phyloP scores from a whole-genome alignment of 2,888 invertebrate species.

The Oithona nana region DNA sequence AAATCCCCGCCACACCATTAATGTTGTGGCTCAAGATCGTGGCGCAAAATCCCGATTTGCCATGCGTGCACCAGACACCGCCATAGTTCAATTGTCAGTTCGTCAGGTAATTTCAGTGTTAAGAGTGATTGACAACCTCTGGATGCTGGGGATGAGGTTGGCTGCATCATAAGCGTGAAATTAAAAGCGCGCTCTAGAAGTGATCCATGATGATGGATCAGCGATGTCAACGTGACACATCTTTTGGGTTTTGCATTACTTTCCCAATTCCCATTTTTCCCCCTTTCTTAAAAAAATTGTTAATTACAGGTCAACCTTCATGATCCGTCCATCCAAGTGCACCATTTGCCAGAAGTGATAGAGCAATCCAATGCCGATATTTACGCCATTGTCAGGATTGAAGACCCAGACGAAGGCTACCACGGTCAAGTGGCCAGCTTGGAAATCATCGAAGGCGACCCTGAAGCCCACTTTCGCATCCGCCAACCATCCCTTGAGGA shows the following conservation, averaged over 20 bases:
- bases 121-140: neutral
- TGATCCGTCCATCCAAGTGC: constrained; percentile 62
- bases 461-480: constrained; percentile 68
- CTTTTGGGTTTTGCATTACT: neutral
- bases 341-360: constrained; percentile 54
- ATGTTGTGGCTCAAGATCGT: constrained; percentile 66
- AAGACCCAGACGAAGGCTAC: constrained; percentile 59
- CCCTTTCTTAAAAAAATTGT: no score
- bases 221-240: neutral
- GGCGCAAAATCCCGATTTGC: constrained; percentile 41
- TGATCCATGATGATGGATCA: neutral
- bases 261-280: no score
- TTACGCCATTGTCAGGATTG: constrained; percentile 69
- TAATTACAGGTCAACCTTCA: constrained; percentile 54
- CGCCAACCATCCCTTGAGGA: constrained; percentile 34
- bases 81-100: constrained; percentile 43
- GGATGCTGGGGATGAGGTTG: neutral
- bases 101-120: neutral
- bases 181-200: neutral
- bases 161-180: neutral
- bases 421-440: constrained; percentile 63
- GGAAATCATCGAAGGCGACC: constrained; percentile 73
- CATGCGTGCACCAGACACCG: constrained; percentile 45
- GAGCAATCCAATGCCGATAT: constrained; percentile 61
- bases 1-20: constrained; percentile 47